These are phyloP conservation scores for Platichthys flesus DNA, from an alignment of 2,113 vertebrate species.

Conservation along the genomic window DNA sequence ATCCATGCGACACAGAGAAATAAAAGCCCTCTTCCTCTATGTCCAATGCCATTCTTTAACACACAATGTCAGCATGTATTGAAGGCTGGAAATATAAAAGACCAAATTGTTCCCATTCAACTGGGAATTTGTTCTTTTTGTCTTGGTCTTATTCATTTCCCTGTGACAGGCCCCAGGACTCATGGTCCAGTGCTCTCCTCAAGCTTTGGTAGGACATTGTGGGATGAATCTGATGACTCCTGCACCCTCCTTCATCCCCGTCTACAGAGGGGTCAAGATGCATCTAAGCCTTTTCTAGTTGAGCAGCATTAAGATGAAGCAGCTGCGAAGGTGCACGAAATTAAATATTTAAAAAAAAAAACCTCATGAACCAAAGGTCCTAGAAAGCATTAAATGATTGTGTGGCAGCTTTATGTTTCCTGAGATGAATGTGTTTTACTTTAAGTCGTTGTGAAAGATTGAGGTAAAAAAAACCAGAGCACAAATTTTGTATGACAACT, in stretches of 20 bases:
- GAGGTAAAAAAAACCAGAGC: not conserved
- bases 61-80: constrained; percentile 60
- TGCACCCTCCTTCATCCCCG: constrained; percentile 8
- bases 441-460: no score
- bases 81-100: constrained; percentile 66
- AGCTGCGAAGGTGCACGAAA: constrained; percentile 80
- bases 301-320: constrained; percentile 71
- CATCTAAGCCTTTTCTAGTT: constrained; percentile 82
- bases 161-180: constrained; percentile 81
- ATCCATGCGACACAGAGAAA: constrained; percentile 51
- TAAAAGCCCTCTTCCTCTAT: constrained; percentile 49
- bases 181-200: constrained; percentile 83
- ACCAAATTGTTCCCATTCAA: constrained; percentile 75
- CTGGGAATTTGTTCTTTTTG: constrained; percentile 74
- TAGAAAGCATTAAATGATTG: no score
- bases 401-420: no score
- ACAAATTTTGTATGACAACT: constrained; percentile 4
- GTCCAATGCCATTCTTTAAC: constrained; percentile 39
- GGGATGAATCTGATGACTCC: constrained; percentile 81
- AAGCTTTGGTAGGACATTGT: constrained; percentile 80
- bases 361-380: no score
- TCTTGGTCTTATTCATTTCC: constrained; percentile 75
- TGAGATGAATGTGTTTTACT: not conserved
- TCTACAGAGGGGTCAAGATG: constrained; percentile 44
- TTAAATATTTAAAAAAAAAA: constrained; percentile 71